phyloP scores from a whole-genome alignment of 1,140 invertebrate genomes.

The Catajapyx aquilonaris region DNA sequence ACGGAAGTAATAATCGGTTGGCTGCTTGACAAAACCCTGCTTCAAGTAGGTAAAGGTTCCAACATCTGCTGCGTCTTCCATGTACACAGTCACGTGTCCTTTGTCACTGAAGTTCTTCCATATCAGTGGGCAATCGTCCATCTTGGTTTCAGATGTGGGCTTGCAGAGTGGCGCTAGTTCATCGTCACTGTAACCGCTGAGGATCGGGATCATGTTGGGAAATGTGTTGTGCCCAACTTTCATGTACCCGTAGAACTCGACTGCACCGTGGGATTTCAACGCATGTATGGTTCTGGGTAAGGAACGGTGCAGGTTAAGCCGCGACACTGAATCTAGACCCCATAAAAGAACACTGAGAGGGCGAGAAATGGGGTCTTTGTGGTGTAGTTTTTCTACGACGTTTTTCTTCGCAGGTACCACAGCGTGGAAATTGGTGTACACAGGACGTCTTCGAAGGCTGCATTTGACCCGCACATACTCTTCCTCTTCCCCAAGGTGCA shows the following conservation, averaged over 20 bases:
- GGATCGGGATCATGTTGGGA: slow-evolving; percentile 15
- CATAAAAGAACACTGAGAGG: not conserved
- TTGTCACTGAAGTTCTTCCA: slow-evolving; percentile 16
- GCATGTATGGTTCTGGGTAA: not conserved
- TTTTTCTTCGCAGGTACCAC: not conserved
- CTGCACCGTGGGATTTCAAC: slow-evolving; percentile 3
- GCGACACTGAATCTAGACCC: not conserved
- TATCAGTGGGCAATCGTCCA: slow-evolving; percentile 16
- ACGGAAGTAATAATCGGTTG: slow-evolving; percentile 17
- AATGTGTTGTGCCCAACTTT: slow-evolving; percentile 19
- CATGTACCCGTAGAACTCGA: slow-evolving; percentile 15
- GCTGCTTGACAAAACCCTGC: slow-evolving; percentile 14
- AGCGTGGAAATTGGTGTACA: not conserved
- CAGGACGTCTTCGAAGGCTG: not conserved
- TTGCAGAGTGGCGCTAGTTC: slow-evolving; percentile 8
- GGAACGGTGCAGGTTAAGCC: not conserved
- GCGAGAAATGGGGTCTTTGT: not conserved
- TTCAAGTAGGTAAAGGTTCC: slow-evolving; percentile 15
- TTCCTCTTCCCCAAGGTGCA: not conserved
- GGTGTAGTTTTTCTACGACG: not conserved
- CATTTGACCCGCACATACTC: not conserved
- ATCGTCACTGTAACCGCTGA: slow-evolving; percentile 11
- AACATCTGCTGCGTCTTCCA: slow-evolving; percentile 16
- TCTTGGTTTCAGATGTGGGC: slow-evolving; percentile 16
- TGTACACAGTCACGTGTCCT: slow-evolving; percentile 15